phyloP scores from a whole-genome alignment of 2,797 vertebrate species.

The Tolypeutes matacus region DNA sequence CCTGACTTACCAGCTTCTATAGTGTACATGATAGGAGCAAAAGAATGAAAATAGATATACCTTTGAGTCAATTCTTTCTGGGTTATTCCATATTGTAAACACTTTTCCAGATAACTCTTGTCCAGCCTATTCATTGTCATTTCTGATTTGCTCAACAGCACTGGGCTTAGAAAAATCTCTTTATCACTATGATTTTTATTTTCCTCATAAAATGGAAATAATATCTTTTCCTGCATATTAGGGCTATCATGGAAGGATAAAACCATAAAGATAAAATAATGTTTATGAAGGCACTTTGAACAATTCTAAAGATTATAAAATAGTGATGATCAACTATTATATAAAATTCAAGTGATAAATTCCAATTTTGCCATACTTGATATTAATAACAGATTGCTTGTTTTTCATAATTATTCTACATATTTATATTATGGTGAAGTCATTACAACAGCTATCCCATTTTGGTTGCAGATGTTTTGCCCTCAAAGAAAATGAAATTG shows the following conservation, averaged over 20 bases:
- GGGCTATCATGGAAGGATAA: not conserved
- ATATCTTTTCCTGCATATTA: not conserved
- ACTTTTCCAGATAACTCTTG: not conserved
- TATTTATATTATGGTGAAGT: constrained; percentile 70
- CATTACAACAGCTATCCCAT: constrained; percentile 71
- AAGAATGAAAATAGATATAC: not conserved
- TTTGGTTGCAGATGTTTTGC: constrained; percentile 64
- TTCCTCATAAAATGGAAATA: not conserved
- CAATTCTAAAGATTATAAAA: not conserved
- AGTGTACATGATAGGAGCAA: rapidly evolving
- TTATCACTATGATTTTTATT: not conserved
- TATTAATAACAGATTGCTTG: constrained; percentile 63
- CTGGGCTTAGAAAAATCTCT: not conserved
- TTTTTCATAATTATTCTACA: constrained; percentile 70
- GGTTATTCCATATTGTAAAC: not conserved
- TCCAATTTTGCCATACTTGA: constrained; percentile 13
- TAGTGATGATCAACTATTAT: not conserved
- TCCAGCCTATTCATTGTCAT: too few species aligned
- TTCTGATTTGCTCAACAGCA: not conserved
- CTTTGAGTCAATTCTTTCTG: not conserved
- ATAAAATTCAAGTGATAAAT: not conserved
- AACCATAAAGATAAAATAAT: not conserved
- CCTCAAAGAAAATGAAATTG: constrained; percentile 68
- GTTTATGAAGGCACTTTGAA: not conserved
- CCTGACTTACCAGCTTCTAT: not conserved